A percentile compares a stretch with the other conserved stretches of the same genome.
These are phyloP conservation scores for Pristionchus pacificus DNA, from an alignment of 1,140 invertebrate species.

Conservation along the genomic window DNA sequence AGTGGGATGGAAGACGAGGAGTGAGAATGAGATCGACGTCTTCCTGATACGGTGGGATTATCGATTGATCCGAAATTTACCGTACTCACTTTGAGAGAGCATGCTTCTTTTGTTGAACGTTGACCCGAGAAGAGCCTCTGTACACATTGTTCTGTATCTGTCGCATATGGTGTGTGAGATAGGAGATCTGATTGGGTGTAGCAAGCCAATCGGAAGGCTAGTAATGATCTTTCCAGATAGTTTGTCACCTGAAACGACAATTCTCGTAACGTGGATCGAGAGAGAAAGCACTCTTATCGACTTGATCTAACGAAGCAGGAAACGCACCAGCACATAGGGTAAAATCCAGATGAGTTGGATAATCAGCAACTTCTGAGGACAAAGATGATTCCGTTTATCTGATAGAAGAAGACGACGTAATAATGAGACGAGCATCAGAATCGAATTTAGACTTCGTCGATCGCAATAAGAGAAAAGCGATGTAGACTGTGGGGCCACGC, in stretches of 20 bases:
- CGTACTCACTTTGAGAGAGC: not conserved
- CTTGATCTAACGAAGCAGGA: not conserved
- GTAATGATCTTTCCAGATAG: constrained; percentile 51
- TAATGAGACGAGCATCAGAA: too few relatives aligned
- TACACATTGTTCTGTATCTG: constrained; percentile 29
- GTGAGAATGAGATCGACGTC: not conserved
- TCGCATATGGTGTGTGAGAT: constrained; percentile 31
- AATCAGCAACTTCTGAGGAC: constrained; percentile 33
- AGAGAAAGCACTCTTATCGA: constrained; percentile 23
- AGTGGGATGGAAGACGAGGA: constrained; percentile 3
- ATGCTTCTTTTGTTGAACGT: not conserved
- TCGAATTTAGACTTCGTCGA: too few relatives aligned
- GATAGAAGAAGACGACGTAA: too few relatives aligned
- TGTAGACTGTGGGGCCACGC: too few relatives aligned
- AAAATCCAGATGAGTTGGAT: constrained; percentile 51
- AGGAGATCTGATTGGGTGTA: constrained; percentile 53
- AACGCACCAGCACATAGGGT: constrained; percentile 50
- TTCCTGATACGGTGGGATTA: constrained; percentile 1
- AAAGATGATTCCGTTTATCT: too few relatives aligned
- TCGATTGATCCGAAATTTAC: not conserved
- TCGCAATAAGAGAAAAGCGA: too few relatives aligned
- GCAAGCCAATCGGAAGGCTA: constrained; percentile 53
- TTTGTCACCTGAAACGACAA: constrained; percentile 48
- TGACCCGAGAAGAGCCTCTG: constrained; percentile 40
- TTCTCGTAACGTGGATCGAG: not conserved